A percentile compares a stretch with the other conserved stretches of the same genome.
Evolutionary conservation across 2,888 invertebrate species (phyloP).

Genomic region (Protonemura montana): DNA sequence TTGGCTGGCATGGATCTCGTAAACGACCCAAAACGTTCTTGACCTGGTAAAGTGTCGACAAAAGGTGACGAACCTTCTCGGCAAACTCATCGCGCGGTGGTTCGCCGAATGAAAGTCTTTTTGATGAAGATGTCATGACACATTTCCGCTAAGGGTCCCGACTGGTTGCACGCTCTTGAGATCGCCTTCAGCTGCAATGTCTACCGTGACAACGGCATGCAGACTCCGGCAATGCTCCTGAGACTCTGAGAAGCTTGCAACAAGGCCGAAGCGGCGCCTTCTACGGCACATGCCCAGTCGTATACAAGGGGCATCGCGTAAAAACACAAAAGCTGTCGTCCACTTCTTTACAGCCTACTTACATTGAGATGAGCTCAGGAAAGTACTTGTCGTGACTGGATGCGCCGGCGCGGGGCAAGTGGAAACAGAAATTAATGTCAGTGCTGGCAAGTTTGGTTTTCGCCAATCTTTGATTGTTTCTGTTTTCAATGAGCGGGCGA

Average conservation of each 20-base stretch:
- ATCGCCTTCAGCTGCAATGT: not conserved
- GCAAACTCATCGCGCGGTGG: too few species aligned
- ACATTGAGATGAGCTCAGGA: slow-evolving; percentile 8
- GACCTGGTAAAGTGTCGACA: slow-evolving; percentile 1
- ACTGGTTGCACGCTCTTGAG: not conserved
- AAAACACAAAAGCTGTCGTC: slow-evolving; percentile 15
- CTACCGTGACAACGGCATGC: not conserved
- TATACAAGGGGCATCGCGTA: not conserved
- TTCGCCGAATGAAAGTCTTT: slow-evolving; percentile 15
- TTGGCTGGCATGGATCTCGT: not conserved
- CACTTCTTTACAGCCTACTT: slow-evolving; percentile 29
- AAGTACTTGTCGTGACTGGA: slow-evolving; percentile 21
- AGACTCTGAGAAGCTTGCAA: not conserved
- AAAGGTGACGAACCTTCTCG: not conserved
- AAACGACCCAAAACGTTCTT: not conserved
- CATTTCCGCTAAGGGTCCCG: slow-evolving; percentile 1
- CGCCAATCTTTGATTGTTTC: not conserved
- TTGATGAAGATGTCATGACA: slow-evolving; percentile 31
- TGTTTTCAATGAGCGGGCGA: not conserved
- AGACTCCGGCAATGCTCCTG: not conserved
- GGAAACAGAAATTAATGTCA: slow-evolving; percentile 15
- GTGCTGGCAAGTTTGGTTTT: not conserved
- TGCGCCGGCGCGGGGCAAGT: not conserved
- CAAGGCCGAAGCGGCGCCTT: slow-evolving; percentile 15
- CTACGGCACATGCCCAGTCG: not conserved